Conservation (phyloP, 2,888 invertebrate species). For the Anaspis maculata region DNA sequence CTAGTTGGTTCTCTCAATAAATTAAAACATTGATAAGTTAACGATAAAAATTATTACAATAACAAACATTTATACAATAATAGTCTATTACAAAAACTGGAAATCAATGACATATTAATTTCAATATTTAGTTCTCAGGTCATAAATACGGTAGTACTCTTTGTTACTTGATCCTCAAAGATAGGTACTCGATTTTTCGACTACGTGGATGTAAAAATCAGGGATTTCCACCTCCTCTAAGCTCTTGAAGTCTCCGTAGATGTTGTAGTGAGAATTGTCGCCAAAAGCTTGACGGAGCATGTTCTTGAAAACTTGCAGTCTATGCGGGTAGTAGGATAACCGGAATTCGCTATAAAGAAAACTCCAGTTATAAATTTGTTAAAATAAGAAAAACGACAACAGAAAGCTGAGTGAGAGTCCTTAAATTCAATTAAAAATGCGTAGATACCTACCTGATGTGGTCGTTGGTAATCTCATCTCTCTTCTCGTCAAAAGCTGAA, state of each 20-base stretch:
- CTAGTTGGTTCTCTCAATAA: no score
- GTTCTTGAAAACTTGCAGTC: slow-evolving; percentile 58
- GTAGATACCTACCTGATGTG: slow-evolving; percentile 23
- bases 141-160: no score
- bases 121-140: no score
- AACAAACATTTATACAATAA: no score
- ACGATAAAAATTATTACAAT: no score
- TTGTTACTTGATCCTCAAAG: no score
- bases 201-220: slow-evolving; percentile 78
- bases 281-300: slow-evolving; percentile 68
- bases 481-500: slow-evolving; percentile 16
- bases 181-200: slow-evolving; percentile 61
- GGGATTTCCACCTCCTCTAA: slow-evolving; percentile 56
- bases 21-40: no score
- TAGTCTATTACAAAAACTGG: no score
- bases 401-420: no score
- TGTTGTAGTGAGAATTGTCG: slow-evolving; percentile 52
- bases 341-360: slow-evolving; percentile 65
- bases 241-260: slow-evolving; percentile 76
- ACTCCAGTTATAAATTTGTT: no score
- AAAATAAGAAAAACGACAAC: no score
- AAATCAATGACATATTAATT: no score
- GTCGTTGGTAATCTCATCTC: slow-evolving; percentile 22
- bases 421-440: slow-evolving; percentile 1
- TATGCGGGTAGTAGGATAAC: slow-evolving; percentile 82